phyloP scores from a whole-genome alignment of 2,113 vertebrate species.

The Acanthochromis polyacanthus region DNA sequence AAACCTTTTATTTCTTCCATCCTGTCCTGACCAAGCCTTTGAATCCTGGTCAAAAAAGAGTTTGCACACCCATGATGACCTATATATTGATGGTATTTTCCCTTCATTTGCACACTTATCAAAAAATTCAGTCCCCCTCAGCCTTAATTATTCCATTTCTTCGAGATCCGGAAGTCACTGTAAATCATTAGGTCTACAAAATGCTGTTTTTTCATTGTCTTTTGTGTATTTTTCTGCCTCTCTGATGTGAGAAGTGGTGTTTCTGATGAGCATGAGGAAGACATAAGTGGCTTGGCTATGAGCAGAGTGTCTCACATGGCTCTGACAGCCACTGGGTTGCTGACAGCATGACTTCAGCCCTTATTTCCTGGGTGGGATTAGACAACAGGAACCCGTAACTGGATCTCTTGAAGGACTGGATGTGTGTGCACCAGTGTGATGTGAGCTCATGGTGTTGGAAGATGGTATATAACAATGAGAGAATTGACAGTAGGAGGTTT shows the following conservation, averaged over 20 bases:
- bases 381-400: conserved; percentile 15
- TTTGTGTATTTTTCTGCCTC: conserved; percentile 8
- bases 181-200: conserved; percentile 32
- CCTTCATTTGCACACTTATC: too few relatives aligned
- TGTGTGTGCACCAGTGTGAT: background rate
- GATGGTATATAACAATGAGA: conserved; percentile 3
- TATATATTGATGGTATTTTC: too few relatives aligned
- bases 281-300: conserved; percentile 14
- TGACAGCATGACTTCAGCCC: conserved; percentile 34
- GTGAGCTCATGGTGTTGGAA: background rate
- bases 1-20: too few relatives aligned
- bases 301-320: conserved; percentile 37
- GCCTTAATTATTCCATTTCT: too few relatives aligned
- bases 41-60: too few relatives aligned
- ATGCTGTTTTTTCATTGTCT: background rate
- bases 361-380: conserved; percentile 18
- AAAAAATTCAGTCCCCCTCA: too few relatives aligned
- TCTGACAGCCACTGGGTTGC: conserved; percentile 31
- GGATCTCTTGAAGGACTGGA: conserved; percentile 4
- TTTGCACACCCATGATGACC: too few relatives aligned
- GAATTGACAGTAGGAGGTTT: background rate
- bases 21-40: too few relatives aligned
- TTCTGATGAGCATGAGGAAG: background rate
- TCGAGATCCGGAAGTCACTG: background rate
- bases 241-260: conserved; percentile 11